These are phyloP conservation scores for Enhydra lutris DNA, from an alignment of 2,113 vertebrate genomes.

Conservation along the genomic window DNA sequence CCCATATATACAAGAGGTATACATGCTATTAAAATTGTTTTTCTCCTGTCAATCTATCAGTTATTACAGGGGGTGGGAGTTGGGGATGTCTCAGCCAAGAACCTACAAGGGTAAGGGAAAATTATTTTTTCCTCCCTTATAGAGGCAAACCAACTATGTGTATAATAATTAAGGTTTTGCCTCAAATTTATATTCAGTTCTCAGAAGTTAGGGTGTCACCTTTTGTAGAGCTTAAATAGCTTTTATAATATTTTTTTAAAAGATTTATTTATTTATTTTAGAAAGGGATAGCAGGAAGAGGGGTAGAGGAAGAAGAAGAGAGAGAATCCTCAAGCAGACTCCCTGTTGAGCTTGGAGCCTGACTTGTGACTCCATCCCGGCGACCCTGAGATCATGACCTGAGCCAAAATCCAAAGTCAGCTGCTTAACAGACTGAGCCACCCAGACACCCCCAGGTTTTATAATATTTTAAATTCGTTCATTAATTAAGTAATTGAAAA, in stretches of 20 bases:
- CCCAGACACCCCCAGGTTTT: background rate
- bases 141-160: background rate
- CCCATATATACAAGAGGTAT: background rate
- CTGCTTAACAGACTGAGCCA: background rate
- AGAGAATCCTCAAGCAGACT: background rate
- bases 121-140: background rate
- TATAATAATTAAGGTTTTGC: background rate
- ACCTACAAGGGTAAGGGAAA: background rate
- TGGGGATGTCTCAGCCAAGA: background rate
- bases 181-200: conserved; percentile 20
- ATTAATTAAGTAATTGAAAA: background rate
- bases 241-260: background rate
- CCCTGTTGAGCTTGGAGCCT: background rate
- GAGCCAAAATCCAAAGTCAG: background rate
- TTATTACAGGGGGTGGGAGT: background rate
- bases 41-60: background rate
- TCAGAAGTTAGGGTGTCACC: background rate
- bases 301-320: background rate
- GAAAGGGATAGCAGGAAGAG: background rate
- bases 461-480: background rate
- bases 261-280: background rate
- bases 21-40: background rate
- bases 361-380: background rate
- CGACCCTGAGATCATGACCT: background rate
- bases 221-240: background rate